Evolutionary conservation across 2,888 invertebrate species (phyloP).

Genomic region (Drepanosiphum platanoidis): DNA sequence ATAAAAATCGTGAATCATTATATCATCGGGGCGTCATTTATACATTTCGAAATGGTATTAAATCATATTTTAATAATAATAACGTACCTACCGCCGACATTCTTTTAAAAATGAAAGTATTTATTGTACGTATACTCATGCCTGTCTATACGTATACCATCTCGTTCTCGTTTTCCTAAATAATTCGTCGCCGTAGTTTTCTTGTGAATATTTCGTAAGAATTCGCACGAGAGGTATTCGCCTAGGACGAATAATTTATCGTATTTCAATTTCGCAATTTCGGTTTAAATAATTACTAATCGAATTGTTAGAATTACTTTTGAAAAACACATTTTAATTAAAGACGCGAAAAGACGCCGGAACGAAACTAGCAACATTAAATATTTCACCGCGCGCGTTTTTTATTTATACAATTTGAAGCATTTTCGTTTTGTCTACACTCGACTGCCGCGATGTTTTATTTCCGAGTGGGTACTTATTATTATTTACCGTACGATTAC

Average conservation of each 20-base stretch:
- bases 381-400: not conserved
- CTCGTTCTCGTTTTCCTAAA: not conserved
- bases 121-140: not conserved
- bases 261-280: too few species aligned
- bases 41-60: not conserved
- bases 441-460: not conserved
- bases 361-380: not conserved
- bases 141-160: too few species aligned
- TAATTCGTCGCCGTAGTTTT: not conserved
- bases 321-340: not conserved
- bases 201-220: too few species aligned
- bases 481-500: not conserved
- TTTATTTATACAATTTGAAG: not conserved
- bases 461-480: not conserved
- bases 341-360: not conserved
- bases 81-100: not conserved
- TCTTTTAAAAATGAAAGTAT: not conserved
- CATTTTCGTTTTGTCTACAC: not conserved
- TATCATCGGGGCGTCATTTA: not conserved
- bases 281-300: not conserved
- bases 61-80: conserved; percentile 15
- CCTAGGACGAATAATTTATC: too few species aligned
- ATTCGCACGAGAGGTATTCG: not conserved
- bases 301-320: not conserved
- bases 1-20: conserved; percentile 7